Evolutionary conservation across 2,888 invertebrate genomes (phyloP), one percentile per base, ranked within the genome.

Genomic region (Dichetophora obliterata): DNA sequence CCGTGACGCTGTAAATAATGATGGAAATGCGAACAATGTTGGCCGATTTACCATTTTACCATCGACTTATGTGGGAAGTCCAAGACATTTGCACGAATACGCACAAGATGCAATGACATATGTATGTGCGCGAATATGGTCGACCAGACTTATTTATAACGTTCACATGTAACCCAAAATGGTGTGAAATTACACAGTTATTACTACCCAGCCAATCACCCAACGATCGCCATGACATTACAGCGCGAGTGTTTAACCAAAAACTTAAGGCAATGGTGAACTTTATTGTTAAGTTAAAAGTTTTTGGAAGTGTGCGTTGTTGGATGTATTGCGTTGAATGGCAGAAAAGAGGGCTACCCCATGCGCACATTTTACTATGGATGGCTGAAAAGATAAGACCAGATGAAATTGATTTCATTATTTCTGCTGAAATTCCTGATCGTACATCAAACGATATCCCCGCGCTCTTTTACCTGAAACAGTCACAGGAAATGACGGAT

Each of bases 1-100:
- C 78, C 82, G 86, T 63, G 85, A 87, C 80, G 84, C 85, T 22
- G 50, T 76, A 8, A 50, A 22, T 37, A 63, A 52, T 71, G 71
- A 78, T 69, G 83, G 65, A 9, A 78, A 85, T 79, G 81, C 43
- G 63, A 24, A 22, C 9, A 14, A 31, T 27, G 63, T 63, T 63
- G 63, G 31, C 19, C 63, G 24, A 63, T 63, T 22, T 63, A 63
- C 24, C 63, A 63, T 63, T 19, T 22, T 63, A 63, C 63, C 63
- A 63, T 11, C 59, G 14, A 61, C 63, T 19, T 63, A 19, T 63
- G 24, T 22, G 5, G 43, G 48, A 14, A 68, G 68, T n/a, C 68
- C 68, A 48, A 19, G 68, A n/a, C 68, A 68, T 48, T 24, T 68
- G 68, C 68, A 68, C 16, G 48, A 68, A 48, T 68, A 68, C 50